Percentiles rank a stretch among this genome's conserved stretches.
These are phyloP conservation scores for Eilema sororculum DNA, from an alignment of 2,888 invertebrate species.

Conservation along the genomic window DNA sequence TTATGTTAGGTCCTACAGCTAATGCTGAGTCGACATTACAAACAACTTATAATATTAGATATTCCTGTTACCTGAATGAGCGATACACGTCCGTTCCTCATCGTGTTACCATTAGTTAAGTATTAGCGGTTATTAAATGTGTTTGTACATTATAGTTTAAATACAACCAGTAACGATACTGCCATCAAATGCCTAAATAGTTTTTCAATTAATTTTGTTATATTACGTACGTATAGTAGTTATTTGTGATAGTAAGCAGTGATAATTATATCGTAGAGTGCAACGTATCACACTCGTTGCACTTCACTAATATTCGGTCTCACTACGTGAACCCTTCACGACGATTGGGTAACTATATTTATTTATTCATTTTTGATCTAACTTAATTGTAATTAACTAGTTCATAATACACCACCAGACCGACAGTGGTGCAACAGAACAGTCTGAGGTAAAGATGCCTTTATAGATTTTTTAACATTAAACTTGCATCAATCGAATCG, in stretches of 20 bases:
- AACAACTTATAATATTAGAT: constrained; percentile 54
- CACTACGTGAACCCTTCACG: constrained; percentile 66
- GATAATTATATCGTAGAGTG: constrained; percentile 64
- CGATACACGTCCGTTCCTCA: constrained; percentile 83
- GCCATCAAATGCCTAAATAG: constrained; percentile 87
- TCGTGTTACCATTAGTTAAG: constrained; percentile 86
- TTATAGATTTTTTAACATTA: constrained; percentile 85
- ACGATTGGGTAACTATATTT: constrained; percentile 80
- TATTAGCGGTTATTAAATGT: constrained; percentile 72
- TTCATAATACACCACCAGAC: constrained; percentile 80
- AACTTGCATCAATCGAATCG: constrained; percentile 73
- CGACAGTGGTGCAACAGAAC: constrained; percentile 85
- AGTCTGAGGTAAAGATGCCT: constrained; percentile 88
- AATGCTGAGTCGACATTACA: constrained; percentile 47
- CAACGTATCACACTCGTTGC: constrained; percentile 29
- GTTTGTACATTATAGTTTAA: constrained; percentile 82
- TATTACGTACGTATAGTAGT: constrained; percentile 74
- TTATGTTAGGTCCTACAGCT: constrained; percentile 24
- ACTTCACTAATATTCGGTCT: constrained; percentile 56
- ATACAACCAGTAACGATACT: constrained; percentile 85
- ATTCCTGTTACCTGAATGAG: constrained; percentile 84
- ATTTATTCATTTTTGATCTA: constrained; percentile 79
- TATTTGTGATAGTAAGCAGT: constrained; percentile 83
- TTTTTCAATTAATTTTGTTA: constrained; percentile 76
- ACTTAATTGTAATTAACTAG: constrained; percentile 82